These are phyloP conservation scores for Chaenocephalus aceratus DNA, from an alignment of 2,113 vertebrate species.

Conservation along the genomic window DNA sequence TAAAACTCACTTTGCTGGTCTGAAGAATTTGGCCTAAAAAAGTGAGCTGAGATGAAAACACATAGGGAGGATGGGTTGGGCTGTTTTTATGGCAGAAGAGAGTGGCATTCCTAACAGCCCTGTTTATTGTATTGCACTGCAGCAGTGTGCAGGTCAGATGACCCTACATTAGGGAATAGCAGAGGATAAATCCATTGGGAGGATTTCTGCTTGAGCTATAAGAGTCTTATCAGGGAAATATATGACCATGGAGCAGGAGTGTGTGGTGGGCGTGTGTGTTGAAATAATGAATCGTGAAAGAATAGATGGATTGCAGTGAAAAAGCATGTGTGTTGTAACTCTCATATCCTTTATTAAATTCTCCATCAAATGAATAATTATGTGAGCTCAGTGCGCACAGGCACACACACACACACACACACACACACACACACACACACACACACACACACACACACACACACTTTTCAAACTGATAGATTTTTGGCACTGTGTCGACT, in stretches of 20 bases:
- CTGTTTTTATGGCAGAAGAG: slow-evolving; percentile 17
- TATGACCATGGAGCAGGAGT: slow-evolving; percentile 54
- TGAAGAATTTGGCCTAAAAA: not conserved
- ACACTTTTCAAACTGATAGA: slow-evolving; percentile 13
- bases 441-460: not conserved
- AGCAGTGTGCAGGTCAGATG: slow-evolving; percentile 18
- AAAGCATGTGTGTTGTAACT: slow-evolving; percentile 23
- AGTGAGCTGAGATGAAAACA: not conserved
- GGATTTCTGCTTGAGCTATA: slow-evolving; percentile 25
- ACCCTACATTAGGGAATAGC: slow-evolving; percentile 24
- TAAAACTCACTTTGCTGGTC: slow-evolving; percentile 8
- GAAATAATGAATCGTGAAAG: slow-evolving; percentile 47
- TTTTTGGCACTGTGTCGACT: slow-evolving; percentile 36
- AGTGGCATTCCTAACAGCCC: slow-evolving; percentile 16
- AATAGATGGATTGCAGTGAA: slow-evolving; percentile 7
- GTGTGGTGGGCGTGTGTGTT: slow-evolving; percentile 15
- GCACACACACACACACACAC: not conserved
- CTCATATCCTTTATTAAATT: not conserved
- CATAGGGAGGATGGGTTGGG: not conserved
- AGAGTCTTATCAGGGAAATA: slow-evolving; percentile 52
- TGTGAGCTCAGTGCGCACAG: not conserved
- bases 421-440: not conserved
- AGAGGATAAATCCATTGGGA: slow-evolving; percentile 47
- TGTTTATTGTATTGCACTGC: not conserved
- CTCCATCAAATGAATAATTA: not conserved